Percentiles rank a stretch among this genome's conserved stretches.
phyloP scores from a whole-genome alignment of 37 sponge, comb jelly and placozoan genomes.

The Crambe crambe region DNA sequence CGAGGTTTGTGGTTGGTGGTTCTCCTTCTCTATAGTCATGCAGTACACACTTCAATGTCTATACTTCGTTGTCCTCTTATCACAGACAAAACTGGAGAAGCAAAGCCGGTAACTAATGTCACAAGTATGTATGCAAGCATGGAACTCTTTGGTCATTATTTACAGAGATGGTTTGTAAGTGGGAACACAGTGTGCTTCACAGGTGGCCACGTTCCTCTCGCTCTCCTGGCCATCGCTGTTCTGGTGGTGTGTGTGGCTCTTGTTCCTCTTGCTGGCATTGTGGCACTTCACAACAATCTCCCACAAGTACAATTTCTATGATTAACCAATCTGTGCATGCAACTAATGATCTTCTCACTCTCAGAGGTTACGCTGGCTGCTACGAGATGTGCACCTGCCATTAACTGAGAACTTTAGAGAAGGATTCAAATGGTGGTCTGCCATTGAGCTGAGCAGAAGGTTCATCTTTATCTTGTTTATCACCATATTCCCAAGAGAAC shows the following conservation, averaged over 20 bases:
- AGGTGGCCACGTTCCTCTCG: slow-evolving; percentile 61
- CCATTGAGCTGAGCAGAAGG: slow-evolving; percentile 59
- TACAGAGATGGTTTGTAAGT: slow-evolving; percentile 65
- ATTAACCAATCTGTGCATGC: too few species aligned
- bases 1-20: slow-evolving; percentile 66
- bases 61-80: slow-evolving; percentile 60
- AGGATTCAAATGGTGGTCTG: slow-evolving; percentile 54
- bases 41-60: slow-evolving; percentile 59
- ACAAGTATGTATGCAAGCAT: not conserved
- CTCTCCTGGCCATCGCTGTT: slow-evolving; percentile 40
- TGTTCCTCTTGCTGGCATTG: slow-evolving; percentile 15
- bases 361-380: slow-evolving; percentile 1
- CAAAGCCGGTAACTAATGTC: not conserved
- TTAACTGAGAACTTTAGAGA: slow-evolving; percentile 50
- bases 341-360: too few species aligned
- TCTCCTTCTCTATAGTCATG: slow-evolving; percentile 56
- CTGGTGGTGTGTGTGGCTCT: slow-evolving; percentile 18
- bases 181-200: slow-evolving; percentile 59
- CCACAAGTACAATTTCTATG: too few species aligned
- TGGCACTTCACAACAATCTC: too few species aligned
- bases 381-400: not conserved
- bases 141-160: slow-evolving; percentile 6
- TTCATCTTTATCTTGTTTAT: slow-evolving; percentile 49
- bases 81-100: not conserved
- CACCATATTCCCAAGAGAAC: slow-evolving; percentile 45